Evolutionary conservation across 1,140 invertebrate species (phyloP), one percentile per base, ranked within the genome.

Genomic region (Penaeus indicus): DNA sequence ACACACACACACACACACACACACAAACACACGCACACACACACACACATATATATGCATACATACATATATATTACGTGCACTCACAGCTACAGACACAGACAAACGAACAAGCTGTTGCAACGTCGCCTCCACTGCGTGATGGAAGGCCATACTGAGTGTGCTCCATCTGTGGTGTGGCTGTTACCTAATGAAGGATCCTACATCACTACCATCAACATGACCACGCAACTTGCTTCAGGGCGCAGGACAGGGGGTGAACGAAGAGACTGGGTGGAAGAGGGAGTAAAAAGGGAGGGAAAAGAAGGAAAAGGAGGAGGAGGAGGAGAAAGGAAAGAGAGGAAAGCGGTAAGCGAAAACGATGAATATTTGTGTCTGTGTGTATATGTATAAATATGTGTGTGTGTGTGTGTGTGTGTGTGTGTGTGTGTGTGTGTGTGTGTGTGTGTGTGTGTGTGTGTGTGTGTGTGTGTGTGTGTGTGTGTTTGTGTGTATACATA

Each of bases 141-240:
- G 81, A 62, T 22, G 67, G 18, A 67, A 63, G 67, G 63, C 27
- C 21, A 62, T 61, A 54, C 72, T 38, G 42, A 75, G 27, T 16
- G 25, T 32, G 72, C 42, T 75, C 72, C 72, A 75, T 75, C 72
- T 75, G 72, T 25, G 72, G 72, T 75, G 72, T 32, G 42, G 72
- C 72, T 75, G 72, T 75, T 75, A 75, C 72, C 42, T 75, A 75
- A 75, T 75, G 72, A 75, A 75, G 27, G 42, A 75, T 38, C 72
- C 72, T 38, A 27, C 27, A 75, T 38, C 72, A 75, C 72, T 38
- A 75, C 72, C 72, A 38, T 75, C 72, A 75, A 27, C 72, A 75
- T 38, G 27, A 75, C 72, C 72, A 75, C 72, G 72, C 72, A 75
- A 75, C 75, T 78, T 38, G 75, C 27, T 38, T 11, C 27, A 13